Percentiles rank a stretch among this genome's conserved stretches.
phyloP scores from a whole-genome alignment of 2,113 vertebrate genomes.

The Neotoma lepida region DNA sequence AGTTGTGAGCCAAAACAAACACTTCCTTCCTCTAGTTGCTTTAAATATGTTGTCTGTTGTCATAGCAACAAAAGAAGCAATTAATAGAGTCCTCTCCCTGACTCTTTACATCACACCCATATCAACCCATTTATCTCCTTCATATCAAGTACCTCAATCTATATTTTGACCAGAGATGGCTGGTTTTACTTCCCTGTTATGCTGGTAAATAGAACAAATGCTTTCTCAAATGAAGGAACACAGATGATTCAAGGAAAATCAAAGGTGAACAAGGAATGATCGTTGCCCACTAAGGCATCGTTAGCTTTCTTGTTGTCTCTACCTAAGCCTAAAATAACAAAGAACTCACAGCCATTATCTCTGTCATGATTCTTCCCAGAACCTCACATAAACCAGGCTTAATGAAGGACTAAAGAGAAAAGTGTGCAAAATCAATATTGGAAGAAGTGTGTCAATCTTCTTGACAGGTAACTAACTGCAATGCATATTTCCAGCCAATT shows the following conservation, averaged over 20 bases:
- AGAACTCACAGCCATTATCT: not conserved
- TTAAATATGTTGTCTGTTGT: not conserved
- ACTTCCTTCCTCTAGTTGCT: not conserved
- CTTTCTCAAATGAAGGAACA: not conserved
- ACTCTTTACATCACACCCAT: not conserved
- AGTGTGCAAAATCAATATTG: not conserved
- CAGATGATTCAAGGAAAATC: not conserved
- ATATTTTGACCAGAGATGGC: not conserved
- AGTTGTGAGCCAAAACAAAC: no score
- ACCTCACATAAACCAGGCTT: not conserved
- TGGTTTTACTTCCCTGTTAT: not conserved
- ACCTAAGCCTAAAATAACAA: not conserved
- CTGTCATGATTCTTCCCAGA: not conserved
- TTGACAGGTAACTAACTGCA: not conserved
- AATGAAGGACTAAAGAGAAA: not conserved
- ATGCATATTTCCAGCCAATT: not conserved
- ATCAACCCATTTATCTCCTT: not conserved
- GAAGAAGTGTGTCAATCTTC: not conserved
- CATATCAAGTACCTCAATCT: not conserved
- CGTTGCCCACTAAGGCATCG: not conserved
- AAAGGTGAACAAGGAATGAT: not conserved
- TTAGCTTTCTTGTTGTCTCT: not conserved
- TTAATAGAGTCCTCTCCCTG: not conserved
- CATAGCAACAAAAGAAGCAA: not conserved
- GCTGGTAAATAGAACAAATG: not conserved